phyloP scores from a whole-genome alignment of 1,140 invertebrate species.

The Saxidomus purpurata region DNA sequence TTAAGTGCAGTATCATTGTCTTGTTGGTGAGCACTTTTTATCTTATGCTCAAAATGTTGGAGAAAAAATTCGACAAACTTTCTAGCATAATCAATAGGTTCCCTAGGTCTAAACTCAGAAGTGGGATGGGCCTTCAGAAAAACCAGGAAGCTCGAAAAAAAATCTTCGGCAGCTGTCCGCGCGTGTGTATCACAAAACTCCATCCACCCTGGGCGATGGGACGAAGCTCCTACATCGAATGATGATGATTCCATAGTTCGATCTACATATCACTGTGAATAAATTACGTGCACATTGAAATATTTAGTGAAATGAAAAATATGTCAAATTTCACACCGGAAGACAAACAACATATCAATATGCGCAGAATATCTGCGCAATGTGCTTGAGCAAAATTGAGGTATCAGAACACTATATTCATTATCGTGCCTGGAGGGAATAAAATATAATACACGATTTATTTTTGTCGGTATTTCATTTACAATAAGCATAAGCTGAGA shows the following conservation, averaged over 20 bases:
- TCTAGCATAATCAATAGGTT: conserved; percentile 90
- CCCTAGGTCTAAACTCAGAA: conserved; percentile 88
- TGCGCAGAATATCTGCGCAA: conserved; percentile 22
- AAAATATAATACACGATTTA: too few relatives aligned
- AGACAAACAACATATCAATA: conserved; percentile 67
- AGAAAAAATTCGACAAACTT: conserved; percentile 95
- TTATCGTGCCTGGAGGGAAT: too few relatives aligned
- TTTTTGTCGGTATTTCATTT: too few relatives aligned
- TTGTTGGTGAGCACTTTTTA: conserved; percentile 70
- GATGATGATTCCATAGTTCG: conserved; percentile 76
- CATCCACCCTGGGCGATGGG: conserved; percentile 76
- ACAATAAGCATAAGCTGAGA: too few relatives aligned
- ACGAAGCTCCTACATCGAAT: conserved; percentile 72
- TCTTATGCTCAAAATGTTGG: conserved; percentile 82
- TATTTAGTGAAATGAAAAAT: not conserved
- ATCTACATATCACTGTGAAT: not conserved
- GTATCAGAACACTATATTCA: too few relatives aligned
- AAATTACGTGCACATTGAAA: not conserved
- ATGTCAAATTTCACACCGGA: conserved; percentile 67
- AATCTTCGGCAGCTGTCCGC: conserved; percentile 93
- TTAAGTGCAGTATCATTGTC: conserved; percentile 45
- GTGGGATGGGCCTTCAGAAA: conserved; percentile 92
- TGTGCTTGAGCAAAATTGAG: too few relatives aligned
- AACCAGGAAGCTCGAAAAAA: conserved; percentile 93
- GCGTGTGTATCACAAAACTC: conserved; percentile 97